Conservation (phyloP, 1,140 invertebrate species). For the Nymphalis io region DNA sequence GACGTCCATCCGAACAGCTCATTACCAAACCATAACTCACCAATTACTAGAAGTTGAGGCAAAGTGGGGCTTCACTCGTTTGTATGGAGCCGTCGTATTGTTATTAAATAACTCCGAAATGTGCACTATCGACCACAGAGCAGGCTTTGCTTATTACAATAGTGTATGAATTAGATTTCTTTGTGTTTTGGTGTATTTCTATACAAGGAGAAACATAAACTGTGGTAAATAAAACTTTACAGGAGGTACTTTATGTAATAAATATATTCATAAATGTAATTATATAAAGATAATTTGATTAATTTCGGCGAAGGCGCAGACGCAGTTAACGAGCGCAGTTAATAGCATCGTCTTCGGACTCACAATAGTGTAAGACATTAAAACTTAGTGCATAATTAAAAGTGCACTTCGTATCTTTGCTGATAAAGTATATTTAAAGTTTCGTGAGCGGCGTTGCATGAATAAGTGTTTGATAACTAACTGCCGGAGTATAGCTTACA, state of each 20-base stretch:
- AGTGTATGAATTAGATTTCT: no score
- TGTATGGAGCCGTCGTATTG: background rate
- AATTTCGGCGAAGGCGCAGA: slow-evolving; percentile 13
- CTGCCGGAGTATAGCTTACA: background rate
- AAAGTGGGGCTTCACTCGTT: no score
- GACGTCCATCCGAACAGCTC: slow-evolving; percentile 16
- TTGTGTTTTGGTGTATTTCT: no score
- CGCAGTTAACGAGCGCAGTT: slow-evolving; percentile 25
- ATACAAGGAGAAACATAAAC: no score
- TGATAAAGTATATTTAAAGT: slow-evolving; percentile 10
- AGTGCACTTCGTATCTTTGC: slow-evolving; percentile 12
- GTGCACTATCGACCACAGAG: no score
- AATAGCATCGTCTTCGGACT: background rate
- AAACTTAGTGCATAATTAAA: slow-evolving; percentile 23
- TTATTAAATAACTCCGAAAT: slow-evolving; percentile 8
- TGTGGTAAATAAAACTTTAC: no score
- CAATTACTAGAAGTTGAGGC: slow-evolving; percentile 18
- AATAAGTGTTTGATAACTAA: slow-evolving; percentile 8
- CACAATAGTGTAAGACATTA: slow-evolving; percentile 2
- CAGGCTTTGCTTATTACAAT: no score
- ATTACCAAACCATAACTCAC: slow-evolving; percentile 15
- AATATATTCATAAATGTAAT: background rate
- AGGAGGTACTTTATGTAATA: no score
- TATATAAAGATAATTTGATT: slow-evolving; percentile 2
- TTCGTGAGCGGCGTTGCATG: slow-evolving; percentile 4